These are phyloP conservation scores for Syngnathoides biaculeatus DNA, from an alignment of 2,113 vertebrate genomes.

Conservation along the genomic window DNA sequence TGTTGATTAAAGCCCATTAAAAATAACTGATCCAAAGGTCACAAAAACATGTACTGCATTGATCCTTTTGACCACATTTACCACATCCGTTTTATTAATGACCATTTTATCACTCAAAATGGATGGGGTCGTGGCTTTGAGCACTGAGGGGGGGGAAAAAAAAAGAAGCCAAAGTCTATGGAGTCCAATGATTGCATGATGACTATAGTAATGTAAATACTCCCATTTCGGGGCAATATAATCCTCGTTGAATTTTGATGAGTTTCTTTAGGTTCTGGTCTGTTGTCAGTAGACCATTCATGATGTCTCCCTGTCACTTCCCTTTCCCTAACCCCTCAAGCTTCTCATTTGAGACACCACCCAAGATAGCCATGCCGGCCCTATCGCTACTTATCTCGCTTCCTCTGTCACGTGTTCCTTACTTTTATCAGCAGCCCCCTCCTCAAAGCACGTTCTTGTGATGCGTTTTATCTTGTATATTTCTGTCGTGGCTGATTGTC, in stretches of 20 bases:
- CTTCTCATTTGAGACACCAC: slow-evolving; percentile 5
- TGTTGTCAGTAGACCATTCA: neutral
- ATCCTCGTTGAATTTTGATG: neutral
- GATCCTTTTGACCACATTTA: neutral
- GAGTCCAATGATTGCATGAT: neutral
- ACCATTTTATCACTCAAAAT: neutral
- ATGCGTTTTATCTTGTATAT: slow-evolving; percentile 27
- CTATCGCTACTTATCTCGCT: slow-evolving; percentile 30
- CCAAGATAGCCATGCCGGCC: slow-evolving; percentile 5
- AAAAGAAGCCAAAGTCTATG: too few relatives aligned
- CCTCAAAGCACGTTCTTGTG: neutral
- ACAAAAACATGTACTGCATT: neutral
- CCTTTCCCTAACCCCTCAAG: slow-evolving; percentile 12
- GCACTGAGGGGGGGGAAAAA: too few relatives aligned
- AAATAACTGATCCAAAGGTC: neutral
- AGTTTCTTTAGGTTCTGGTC: neutral
- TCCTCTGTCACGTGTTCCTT: slow-evolving; percentile 13
- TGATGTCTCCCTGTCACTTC: slow-evolving; percentile 7
- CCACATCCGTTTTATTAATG: neutral
- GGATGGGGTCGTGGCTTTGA: too few relatives aligned
- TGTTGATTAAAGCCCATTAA: too few relatives aligned
- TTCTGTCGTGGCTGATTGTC: slow-evolving; percentile 18
- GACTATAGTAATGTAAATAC: neutral
- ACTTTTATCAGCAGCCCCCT: neutral
- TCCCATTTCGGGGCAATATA: neutral